A percentile compares a stretch with the other conserved stretches of the same genome.
These are phyloP conservation scores for Alectura lathami DNA, from an alignment of 2,113 vertebrate genomes.

Conservation along the genomic window DNA sequence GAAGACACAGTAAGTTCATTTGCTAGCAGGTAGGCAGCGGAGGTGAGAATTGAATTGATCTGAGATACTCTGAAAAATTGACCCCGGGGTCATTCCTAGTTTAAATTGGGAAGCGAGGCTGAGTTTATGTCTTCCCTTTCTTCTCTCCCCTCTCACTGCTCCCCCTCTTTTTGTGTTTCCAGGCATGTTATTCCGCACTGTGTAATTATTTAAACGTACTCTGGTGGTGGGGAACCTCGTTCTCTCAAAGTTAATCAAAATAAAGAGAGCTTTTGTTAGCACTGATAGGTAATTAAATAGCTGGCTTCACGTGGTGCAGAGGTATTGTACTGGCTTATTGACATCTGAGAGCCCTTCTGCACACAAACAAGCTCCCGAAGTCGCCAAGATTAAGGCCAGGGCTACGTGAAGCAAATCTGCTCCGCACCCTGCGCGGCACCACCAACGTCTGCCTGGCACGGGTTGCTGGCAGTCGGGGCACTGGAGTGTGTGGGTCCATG, in stretches of 20 bases:
- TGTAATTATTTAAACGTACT: conserved; percentile 67
- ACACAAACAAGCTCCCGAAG: fast-evolving
- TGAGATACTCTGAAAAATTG: conserved; percentile 69
- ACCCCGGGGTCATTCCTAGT: conserved; percentile 63
- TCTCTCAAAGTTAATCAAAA: conserved; percentile 70
- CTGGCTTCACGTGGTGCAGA: background rate
- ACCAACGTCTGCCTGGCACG: background rate
- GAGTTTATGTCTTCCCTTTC: conserved; percentile 61
- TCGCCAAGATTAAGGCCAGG: background rate
- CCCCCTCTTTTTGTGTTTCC: conserved; percentile 16
- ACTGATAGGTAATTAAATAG: conserved; percentile 66
- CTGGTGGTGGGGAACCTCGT: conserved; percentile 11
- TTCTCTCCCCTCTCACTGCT: background rate
- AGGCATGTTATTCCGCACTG: conserved; percentile 1
- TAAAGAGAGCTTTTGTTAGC: conserved; percentile 66
- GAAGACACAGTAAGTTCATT: conserved; percentile 64
- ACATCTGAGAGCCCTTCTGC: background rate
- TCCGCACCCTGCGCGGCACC: background rate
- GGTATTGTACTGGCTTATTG: conserved; percentile 33
- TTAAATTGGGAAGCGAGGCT: conserved; percentile 67
- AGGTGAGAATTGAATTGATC: conserved; percentile 77
- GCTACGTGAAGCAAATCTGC: background rate
- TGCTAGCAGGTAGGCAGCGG: conserved; percentile 65
- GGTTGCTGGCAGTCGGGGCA: background rate
- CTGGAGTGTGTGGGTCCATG: no score